phyloP scores from a whole-genome alignment of 2,888 invertebrate genomes.

The Agapostemon virescens region DNA sequence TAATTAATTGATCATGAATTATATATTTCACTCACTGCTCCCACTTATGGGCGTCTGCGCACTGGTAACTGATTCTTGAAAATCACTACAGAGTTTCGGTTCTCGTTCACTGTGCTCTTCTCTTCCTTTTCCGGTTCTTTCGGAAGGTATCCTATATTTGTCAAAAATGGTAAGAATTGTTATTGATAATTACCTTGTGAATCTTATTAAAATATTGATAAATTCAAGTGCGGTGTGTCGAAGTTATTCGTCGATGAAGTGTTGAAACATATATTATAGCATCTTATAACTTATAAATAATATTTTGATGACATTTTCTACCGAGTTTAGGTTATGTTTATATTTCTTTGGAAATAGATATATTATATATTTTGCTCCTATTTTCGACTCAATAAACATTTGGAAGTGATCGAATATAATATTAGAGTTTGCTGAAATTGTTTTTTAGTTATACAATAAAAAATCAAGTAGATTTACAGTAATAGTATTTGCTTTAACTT shows the following conservation, averaged over 20 bases:
- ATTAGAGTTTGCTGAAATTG: not conserved
- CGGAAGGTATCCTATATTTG: slow-evolving; percentile 12
- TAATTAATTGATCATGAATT: not conserved
- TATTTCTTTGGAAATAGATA: not conserved
- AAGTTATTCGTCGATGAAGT: not conserved
- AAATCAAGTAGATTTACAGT: not conserved
- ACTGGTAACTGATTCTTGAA: not conserved
- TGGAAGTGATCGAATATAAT: not conserved
- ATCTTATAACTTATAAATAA: not conserved
- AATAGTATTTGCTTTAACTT: slow-evolving; percentile 9
- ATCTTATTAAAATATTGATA: slow-evolving; percentile 43
- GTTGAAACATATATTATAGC: slow-evolving; percentile 33
- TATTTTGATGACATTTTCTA: not conserved
- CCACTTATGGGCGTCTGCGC: not conserved
- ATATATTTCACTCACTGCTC: not conserved
- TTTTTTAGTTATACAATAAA: not conserved
- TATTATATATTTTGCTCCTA: not conserved
- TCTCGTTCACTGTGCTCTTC: not conserved
- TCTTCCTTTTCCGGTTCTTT: slow-evolving; percentile 55
- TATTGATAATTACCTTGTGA: slow-evolving; percentile 37
- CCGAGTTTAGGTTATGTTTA: slow-evolving; percentile 40
- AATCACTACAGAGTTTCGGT: not conserved
- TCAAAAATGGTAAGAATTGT: slow-evolving; percentile 57
- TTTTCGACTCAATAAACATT: not conserved
- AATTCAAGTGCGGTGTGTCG: not conserved